Evolutionary conservation across 2,888 invertebrate species (phyloP).

Genomic region (Melangyna quadrimaculata): DNA sequence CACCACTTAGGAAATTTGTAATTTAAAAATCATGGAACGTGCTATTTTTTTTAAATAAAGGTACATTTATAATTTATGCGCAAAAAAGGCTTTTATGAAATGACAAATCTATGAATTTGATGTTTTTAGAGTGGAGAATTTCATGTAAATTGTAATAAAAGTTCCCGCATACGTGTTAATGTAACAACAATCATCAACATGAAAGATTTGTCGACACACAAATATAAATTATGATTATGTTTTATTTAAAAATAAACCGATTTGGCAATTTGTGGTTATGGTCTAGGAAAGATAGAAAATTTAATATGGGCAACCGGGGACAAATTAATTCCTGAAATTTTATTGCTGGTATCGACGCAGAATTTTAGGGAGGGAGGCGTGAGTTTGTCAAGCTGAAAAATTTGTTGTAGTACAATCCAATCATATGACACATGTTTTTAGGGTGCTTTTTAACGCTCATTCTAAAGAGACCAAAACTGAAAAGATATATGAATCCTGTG

Average conservation of each 20-base stretch:
- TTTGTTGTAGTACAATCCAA: too few species aligned
- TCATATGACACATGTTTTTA: too few species aligned
- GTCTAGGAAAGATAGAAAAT: too few species aligned
- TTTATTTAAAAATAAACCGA: slow-evolving; percentile 29
- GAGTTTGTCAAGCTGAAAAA: too few species aligned
- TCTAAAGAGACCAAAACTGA: too few species aligned
- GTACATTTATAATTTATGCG: not conserved
- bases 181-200: not conserved
- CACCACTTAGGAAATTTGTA: not conserved
- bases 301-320: too few species aligned
- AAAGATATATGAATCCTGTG: too few species aligned
- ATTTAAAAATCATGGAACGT: not conserved
- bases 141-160: not conserved
- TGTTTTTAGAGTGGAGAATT: slow-evolving; percentile 1
- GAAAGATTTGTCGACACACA: slow-evolving; percentile 40
- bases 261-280: too few species aligned
- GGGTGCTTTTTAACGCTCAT: too few species aligned
- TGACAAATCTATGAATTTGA: slow-evolving; percentile 4
- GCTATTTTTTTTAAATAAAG: not conserved
- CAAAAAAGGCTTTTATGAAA: slow-evolving; percentile 5
- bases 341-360: too few species aligned
- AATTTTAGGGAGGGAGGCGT: too few species aligned
- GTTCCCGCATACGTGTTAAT: not conserved
- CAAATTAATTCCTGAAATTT: too few species aligned
- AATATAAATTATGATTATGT: not conserved